A percentile compares a stretch with the other conserved stretches of the same genome.
These are phyloP conservation scores for Prolemur simus DNA, from an alignment of 2,113 vertebrate species.

Conservation along the genomic window DNA sequence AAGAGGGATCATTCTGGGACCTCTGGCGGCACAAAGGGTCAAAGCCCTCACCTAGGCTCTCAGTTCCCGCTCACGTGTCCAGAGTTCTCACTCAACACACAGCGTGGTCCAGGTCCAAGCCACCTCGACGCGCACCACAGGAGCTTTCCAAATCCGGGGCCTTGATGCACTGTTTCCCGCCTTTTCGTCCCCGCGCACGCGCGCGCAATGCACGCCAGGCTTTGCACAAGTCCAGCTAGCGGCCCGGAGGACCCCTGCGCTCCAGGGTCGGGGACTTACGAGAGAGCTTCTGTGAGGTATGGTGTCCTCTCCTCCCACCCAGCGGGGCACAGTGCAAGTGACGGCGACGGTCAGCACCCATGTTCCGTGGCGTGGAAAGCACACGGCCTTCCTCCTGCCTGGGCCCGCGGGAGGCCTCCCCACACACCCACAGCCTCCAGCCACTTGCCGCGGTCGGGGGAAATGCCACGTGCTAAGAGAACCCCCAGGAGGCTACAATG, in stretches of 20 bases:
- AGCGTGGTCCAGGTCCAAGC: not conserved
- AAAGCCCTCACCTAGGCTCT: not conserved
- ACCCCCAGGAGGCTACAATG: not conserved
- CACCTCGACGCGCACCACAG: not conserved
- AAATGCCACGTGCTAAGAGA: not conserved
- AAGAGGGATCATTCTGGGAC: not conserved
- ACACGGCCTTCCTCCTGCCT: not conserved
- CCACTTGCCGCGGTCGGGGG: not conserved
- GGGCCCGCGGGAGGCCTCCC: not conserved
- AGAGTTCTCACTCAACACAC: not conserved
- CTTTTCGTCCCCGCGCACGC: not conserved
- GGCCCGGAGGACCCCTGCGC: rapidly evolving
- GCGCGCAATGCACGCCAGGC: not conserved
- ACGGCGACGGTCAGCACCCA: not conserved
- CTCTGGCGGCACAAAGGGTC: not conserved
- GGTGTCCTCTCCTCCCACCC: not conserved
- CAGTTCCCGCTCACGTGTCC: not conserved
- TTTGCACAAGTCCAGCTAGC: rapidly evolving
- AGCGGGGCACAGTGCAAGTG: not conserved
- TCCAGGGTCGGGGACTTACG: rapidly evolving
- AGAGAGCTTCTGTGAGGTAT: rapidly evolving
- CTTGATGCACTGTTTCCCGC: not conserved
- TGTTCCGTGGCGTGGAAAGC: not conserved
- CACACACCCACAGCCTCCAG: not conserved
- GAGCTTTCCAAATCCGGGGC: not conserved